These are phyloP conservation scores for Drosophila bocki DNA, from an alignment of 1,140 invertebrate genomes.

Conservation along the genomic window DNA sequence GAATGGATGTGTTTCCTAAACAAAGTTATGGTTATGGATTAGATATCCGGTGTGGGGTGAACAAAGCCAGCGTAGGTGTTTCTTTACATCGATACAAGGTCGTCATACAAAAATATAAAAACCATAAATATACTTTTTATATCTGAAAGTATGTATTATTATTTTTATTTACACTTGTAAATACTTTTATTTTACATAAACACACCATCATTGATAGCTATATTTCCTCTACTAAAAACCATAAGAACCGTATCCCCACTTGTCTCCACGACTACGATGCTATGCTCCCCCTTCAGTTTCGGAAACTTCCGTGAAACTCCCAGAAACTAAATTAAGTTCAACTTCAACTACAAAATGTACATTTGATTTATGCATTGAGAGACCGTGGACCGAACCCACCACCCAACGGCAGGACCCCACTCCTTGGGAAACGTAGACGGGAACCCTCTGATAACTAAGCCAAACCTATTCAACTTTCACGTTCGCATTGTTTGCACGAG, in stretches of 20 bases:
- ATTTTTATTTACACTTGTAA: background rate
- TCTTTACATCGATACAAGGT: background rate
- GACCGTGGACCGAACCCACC: conserved; percentile 20
- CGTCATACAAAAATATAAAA: too few relatives aligned
- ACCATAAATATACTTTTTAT: too few relatives aligned
- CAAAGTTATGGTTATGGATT: conserved; percentile 40
- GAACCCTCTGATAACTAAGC: conserved; percentile 57
- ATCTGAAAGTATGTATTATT: too few relatives aligned
- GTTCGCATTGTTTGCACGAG: conserved; percentile 78
- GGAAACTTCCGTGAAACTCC: conserved; percentile 34
- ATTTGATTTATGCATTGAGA: conserved; percentile 63
- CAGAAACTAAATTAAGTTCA: conserved; percentile 56
- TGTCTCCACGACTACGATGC: background rate
- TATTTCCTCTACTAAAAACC: background rate
- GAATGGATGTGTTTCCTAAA: conserved; percentile 45
- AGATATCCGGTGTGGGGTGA: conserved; percentile 15
- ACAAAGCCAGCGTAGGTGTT: background rate
- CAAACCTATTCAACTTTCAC: conserved; percentile 78
- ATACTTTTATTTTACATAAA: background rate
- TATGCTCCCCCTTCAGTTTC: background rate
- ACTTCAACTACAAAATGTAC: conserved; percentile 64
- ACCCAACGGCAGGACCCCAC: background rate
- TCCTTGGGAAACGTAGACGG: conserved; percentile 22
- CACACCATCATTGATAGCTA: too few relatives aligned
- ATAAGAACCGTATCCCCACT: background rate